Base-by-base conservation (phyloP, 2,113 vertebrate species). In the Stegostoma tigrinum region DNA sequence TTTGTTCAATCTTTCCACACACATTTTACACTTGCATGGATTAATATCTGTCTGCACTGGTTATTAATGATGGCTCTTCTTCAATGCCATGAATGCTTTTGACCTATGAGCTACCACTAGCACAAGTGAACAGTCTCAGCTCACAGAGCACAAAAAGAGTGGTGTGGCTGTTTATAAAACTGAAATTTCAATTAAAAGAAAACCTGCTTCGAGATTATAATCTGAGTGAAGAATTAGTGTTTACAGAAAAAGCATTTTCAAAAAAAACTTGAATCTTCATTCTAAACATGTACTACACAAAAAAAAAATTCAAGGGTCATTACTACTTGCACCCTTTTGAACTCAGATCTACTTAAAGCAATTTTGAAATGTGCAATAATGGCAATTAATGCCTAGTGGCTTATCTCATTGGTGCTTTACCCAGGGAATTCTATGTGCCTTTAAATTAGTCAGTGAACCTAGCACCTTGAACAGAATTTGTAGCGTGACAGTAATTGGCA, bases 401-500 rank as follows among this genome's bases (percentile, higher is more conserved):
- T 93, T 38, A 38, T 93, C 34, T 93, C 2, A 17, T 64, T 66
- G 38, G 89, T 66, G 89, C 89, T 66, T 66, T 93, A 61, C 55
- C 61, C 21, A n/a, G 94, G 68, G 72, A 72, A 95, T 34, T 14
- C 19, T 45, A 21, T 70, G 45, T 15, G 23, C 66, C 42, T 95
- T 68, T 95, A 24, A 72, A 45, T 10, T 52, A 72, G 94, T 66
- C 94, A 95, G 67, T 72, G 89, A 93, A 93, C n/a, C 66, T 67
- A 42, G 89, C 89, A 93, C 34, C 89, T 66, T 93, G n/a, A 66
- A 64, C 17, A 66, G 34, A 93, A 6, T n/a, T 38, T 66, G 61
- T 34, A 93, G 89, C 48, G 52, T 19, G 14, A 61, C 14, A 66
- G 34, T 66, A 61, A 64, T 67, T 38, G 89, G 61, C 55, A 66